phyloP scores from a whole-genome alignment of 2,113 vertebrate genomes.

The Sinocyclocheilus anshuiensis region DNA sequence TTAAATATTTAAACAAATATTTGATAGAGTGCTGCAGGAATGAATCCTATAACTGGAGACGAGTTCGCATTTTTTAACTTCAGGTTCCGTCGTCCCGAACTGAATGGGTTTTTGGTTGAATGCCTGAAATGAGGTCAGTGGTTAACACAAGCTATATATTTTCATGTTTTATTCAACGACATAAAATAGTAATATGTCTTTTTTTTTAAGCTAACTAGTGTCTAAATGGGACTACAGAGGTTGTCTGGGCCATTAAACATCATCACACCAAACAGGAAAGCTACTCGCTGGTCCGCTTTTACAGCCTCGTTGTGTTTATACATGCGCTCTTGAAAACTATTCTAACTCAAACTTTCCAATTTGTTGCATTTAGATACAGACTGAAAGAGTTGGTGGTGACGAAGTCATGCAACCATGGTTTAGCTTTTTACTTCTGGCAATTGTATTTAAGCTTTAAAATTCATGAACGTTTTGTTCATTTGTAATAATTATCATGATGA shows the following conservation, averaged over 20 bases:
- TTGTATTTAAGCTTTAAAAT: neutral
- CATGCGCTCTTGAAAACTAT: neutral
- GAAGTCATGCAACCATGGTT: neutral
- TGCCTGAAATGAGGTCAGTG: neutral
- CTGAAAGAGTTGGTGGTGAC: neutral
- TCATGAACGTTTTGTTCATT: neutral
- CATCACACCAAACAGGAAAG: neutral
- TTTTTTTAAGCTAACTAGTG: neutral
- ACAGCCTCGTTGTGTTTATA: neutral
- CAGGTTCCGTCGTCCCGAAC: neutral
- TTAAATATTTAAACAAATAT: neutral
- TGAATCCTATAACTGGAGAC: neutral
- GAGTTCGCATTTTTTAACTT: neutral
- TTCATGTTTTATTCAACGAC: neutral
- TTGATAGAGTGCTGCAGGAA: neutral
- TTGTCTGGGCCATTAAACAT: neutral
- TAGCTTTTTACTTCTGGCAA: neutral
- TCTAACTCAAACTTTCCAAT: neutral
- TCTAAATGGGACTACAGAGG: neutral
- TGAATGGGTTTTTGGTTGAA: neutral
- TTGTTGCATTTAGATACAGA: neutral
- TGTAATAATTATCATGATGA: neutral
- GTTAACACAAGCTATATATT: neutral
- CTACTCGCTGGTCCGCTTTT: neutral
- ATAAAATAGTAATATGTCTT: neutral